Conservation (phyloP, 2,113 vertebrate genomes). For the Microcebus griseorufus region DNA sequence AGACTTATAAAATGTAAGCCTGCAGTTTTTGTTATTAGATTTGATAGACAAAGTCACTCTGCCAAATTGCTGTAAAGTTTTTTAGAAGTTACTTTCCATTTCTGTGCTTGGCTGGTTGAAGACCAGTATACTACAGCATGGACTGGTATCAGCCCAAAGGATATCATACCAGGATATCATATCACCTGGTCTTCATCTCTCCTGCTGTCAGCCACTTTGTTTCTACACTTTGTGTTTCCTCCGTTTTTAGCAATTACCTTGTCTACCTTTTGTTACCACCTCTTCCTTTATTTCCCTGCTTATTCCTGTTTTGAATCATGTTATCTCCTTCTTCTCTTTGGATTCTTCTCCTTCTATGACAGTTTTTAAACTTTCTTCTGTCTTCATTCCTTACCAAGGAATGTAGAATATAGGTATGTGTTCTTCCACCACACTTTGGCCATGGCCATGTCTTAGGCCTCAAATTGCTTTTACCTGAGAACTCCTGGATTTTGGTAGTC, state of each 20-base stretch:
- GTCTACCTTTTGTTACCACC: not conserved
- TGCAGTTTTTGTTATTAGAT: not conserved
- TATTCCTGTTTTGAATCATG: not conserved
- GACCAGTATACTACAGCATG: not conserved
- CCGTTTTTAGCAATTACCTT: not conserved
- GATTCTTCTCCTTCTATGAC: not conserved
- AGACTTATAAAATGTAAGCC: not conserved
- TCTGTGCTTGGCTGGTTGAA: not conserved
- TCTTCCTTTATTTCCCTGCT: conserved; percentile 7
- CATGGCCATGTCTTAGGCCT: not conserved
- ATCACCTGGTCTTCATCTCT: not conserved
- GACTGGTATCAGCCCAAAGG: not conserved
- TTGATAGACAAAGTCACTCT: not conserved
- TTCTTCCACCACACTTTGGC: not conserved
- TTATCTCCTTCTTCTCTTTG: not conserved
- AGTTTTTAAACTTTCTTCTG: not conserved
- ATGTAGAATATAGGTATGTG: too few relatives aligned
- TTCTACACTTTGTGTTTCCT: conserved; percentile 12
- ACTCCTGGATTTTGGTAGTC: not conserved
- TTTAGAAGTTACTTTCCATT: not conserved
- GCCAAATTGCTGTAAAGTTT: not conserved
- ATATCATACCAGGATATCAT: not conserved
- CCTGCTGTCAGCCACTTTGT: not conserved
- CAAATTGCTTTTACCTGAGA: not conserved
- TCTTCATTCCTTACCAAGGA: not conserved